Conservation (phyloP, 2,113 vertebrate genomes). For the Turnix velox region DNA sequence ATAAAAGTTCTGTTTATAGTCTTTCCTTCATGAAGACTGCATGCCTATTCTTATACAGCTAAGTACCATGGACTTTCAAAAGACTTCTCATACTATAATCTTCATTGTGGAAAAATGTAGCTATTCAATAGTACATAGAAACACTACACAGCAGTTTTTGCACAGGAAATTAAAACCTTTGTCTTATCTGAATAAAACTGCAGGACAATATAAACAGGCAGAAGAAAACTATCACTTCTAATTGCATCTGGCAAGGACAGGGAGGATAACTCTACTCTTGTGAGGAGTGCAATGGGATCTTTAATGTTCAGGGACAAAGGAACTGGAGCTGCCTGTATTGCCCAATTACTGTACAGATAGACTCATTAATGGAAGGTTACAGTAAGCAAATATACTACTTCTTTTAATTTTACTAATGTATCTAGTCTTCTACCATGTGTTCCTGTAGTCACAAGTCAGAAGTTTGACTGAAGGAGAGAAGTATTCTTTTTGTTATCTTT, state of each 20-base stretch:
- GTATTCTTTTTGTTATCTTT: slow-evolving; percentile 14
- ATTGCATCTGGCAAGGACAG: slow-evolving; percentile 20
- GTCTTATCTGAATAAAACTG: slow-evolving; percentile 27
- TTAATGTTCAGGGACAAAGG: slow-evolving; percentile 4
- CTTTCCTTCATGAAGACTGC: neutral
- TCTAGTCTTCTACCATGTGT: neutral
- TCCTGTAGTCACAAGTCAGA: neutral
- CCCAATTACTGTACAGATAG: neutral
- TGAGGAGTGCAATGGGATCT: neutral
- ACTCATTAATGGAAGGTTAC: neutral
- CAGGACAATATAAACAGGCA: neutral
- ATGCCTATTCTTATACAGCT: neutral
- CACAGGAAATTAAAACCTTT: slow-evolving; percentile 10
- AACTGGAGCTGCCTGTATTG: neutral
- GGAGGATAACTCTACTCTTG: neutral
- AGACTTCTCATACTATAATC: neutral
- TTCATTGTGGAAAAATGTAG: neutral
- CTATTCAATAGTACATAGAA: neutral
- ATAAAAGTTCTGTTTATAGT: neutral
- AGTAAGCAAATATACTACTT: neutral
- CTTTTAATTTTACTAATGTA: neutral
- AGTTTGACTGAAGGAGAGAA: neutral
- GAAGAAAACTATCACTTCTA: slow-evolving; percentile 16
- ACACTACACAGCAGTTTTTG: neutral
- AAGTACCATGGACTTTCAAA: neutral